Evolutionary conservation across 1,140 invertebrate genomes (phyloP).

Genomic region (Orussus abietinus): DNA sequence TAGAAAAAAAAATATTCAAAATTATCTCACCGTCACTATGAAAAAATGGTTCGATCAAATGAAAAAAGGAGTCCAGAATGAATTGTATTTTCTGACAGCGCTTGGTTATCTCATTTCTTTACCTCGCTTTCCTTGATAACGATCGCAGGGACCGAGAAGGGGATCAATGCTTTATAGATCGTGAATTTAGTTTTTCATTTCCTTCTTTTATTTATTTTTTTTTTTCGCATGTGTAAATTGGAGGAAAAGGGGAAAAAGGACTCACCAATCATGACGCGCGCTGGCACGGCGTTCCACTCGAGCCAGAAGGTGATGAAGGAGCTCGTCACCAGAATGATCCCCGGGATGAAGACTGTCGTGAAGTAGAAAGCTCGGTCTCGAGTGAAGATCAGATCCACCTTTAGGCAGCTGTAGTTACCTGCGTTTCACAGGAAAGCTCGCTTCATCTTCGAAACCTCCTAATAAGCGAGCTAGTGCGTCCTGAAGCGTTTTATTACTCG

Average conservation of each 20-base stretch:
- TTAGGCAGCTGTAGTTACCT: slow-evolving; percentile 93
- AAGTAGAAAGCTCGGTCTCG: slow-evolving; percentile 93
- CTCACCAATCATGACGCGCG: slow-evolving; percentile 87
- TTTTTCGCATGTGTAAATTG: not conserved
- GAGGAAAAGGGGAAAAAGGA: slow-evolving; percentile 5
- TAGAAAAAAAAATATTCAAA: slow-evolving; percentile 1
- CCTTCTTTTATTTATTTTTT: not conserved
- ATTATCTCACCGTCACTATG: slow-evolving; percentile 6
- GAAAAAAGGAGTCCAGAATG: too few relatives aligned
- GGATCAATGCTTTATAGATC: too few relatives aligned
- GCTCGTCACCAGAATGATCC: slow-evolving; percentile 91
- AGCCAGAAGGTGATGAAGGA: slow-evolving; percentile 94
- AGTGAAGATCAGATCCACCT: slow-evolving; percentile 87
- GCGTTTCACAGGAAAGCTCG: too few relatives aligned
- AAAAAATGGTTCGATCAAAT: too few relatives aligned
- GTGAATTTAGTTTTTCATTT: too few relatives aligned
- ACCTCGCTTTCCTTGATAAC: too few relatives aligned
- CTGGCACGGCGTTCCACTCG: slow-evolving; percentile 93
- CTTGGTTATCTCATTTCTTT: too few relatives aligned
- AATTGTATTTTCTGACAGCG: too few relatives aligned
- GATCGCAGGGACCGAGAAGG: too few relatives aligned
- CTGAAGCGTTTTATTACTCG: too few relatives aligned
- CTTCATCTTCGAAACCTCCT: too few relatives aligned
- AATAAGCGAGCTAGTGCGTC: too few relatives aligned
- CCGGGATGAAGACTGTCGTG: slow-evolving; percentile 93